Evolutionary conservation across 2,888 invertebrate species (phyloP).

Genomic region (Euspilapteryx auroguttella): DNA sequence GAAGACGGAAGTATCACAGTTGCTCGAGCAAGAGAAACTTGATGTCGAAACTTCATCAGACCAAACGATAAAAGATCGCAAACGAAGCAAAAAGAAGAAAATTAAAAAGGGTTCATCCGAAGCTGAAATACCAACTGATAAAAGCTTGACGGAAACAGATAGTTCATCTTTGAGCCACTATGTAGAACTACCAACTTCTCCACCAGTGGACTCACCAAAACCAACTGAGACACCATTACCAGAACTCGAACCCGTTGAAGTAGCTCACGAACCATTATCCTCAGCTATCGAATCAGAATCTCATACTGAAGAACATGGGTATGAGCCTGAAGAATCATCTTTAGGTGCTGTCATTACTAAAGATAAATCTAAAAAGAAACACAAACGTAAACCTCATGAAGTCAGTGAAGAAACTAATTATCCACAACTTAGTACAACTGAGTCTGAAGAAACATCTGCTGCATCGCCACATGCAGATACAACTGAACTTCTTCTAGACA

Average conservation of each 20-base stretch:
- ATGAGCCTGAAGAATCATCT: slow-evolving; percentile 71
- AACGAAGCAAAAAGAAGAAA: slow-evolving; percentile 67
- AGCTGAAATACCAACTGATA: slow-evolving; percentile 20
- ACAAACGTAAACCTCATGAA: slow-evolving; percentile 32
- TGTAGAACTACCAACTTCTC: slow-evolving; percentile 39
- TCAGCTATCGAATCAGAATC: slow-evolving; percentile 41
- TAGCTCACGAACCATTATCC: slow-evolving; percentile 42
- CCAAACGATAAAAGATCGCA: slow-evolving; percentile 31
- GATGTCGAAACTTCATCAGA: slow-evolving; percentile 13
- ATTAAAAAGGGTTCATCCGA: slow-evolving; percentile 43
- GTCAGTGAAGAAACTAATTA: slow-evolving; percentile 40
- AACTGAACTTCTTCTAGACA: slow-evolving; percentile 16
- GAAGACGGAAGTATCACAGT: slow-evolving; percentile 12
- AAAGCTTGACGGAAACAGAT: slow-evolving; percentile 26
- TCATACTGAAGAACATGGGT: slow-evolving; percentile 64
- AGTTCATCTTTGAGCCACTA: slow-evolving; percentile 48
- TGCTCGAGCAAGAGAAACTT: slow-evolving; percentile 34
- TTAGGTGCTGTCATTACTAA: slow-evolving; percentile 23
- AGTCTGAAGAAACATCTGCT: slow-evolving; percentile 30
- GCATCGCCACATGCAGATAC: slow-evolving; percentile 22
- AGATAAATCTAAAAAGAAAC: slow-evolving; percentile 50
- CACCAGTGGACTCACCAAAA: slow-evolving; percentile 47
- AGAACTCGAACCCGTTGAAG: too few relatives aligned
- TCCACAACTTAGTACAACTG: slow-evolving; percentile 34
- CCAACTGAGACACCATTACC: slow-evolving; percentile 21